Base-by-base conservation (phyloP, 2,797 vertebrate species). In the Sebastes baramenuke region DNA sequence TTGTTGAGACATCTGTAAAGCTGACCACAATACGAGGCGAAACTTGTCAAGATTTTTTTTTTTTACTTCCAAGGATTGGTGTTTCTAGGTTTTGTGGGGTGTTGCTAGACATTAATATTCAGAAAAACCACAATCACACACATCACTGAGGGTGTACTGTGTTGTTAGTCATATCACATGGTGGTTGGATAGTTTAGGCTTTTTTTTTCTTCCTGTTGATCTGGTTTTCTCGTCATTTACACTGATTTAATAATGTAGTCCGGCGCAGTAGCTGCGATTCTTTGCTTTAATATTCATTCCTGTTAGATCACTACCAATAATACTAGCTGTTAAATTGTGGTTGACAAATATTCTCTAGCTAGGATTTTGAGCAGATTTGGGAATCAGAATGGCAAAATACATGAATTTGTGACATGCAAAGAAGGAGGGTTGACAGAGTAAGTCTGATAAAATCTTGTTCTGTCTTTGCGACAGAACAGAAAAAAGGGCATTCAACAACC, bases 181-280 rank as follows among this genome's bases (percentile, higher is more conserved):
- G 90, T 84, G 90, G 84, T 94, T 93, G 89, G 87, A 86, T 93
- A 90, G 90, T 81, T 86, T 85, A 76, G 77, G 71, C 67, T 88
- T 87, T 81, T 85, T 78, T 90, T 94, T 18, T 59, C n/a, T 59
- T 30, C 56, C 87, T 93, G 91, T 88, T 93, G 83, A 93, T 92
- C 87, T 92, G 92, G 91, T 91, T 94, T 93, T 92, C 89, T 91
- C 73, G 86, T 95, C 91, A 89, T 91, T 93, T 88, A 94, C 90
- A 92, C 92, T 92, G 90, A 94, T 93, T 88, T 86, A 89, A 92
- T 91, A 77, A 89, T 89, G 78, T 95, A 94, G 92, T 93, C 89
- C 84, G 91, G 88, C 91, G 84, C 81, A 88, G 88, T 92, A 93
- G 91, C 77, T 87, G 84, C 86, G 90, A 90, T 89, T 92, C 83